Conservation (phyloP, 2,797 vertebrate species). For the Leptatherina wallacei region DNA sequence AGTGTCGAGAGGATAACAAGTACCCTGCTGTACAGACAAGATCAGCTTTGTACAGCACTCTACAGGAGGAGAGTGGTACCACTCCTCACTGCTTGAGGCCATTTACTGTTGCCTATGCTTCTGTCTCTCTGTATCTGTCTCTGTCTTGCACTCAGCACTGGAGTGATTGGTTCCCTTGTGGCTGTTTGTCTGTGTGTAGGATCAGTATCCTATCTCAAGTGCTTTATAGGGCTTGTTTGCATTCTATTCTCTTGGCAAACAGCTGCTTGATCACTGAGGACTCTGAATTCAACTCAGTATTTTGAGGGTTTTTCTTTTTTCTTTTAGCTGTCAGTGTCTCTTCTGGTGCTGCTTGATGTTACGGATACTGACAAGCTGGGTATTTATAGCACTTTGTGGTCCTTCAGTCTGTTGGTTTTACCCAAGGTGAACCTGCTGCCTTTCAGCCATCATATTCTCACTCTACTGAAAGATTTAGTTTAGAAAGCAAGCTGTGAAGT, state of each 20-base stretch:
- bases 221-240: slow-evolving; percentile 64
- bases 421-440: slow-evolving; percentile 67
- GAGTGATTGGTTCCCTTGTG: slow-evolving; percentile 69
- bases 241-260: slow-evolving; percentile 51
- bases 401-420: slow-evolving; percentile 67
- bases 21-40: slow-evolving; percentile 59
- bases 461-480: slow-evolving; percentile 34
- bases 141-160: slow-evolving; percentile 55
- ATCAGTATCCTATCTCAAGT: slow-evolving; percentile 68
- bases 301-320: slow-evolving; percentile 28
- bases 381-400: slow-evolving; percentile 75
- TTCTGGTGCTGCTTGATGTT: slow-evolving; percentile 65
- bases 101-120: slow-evolving; percentile 67
- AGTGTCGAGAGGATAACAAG: slow-evolving; percentile 70
- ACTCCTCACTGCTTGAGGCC: slow-evolving; percentile 72
- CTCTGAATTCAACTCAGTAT: slow-evolving; percentile 54
- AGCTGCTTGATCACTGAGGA: slow-evolving; percentile 59
- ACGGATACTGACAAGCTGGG: slow-evolving; percentile 67
- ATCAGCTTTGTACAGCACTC: slow-evolving; percentile 66
- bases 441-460: slow-evolving; percentile 37
- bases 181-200: slow-evolving; percentile 62
- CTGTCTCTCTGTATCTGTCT: slow-evolving; percentile 62
- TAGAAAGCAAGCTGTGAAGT: slow-evolving; percentile 44
- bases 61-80: slow-evolving; percentile 69
- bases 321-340: slow-evolving; percentile 57